Base-by-base conservation (phyloP, 2,888 invertebrate species). In the Cactoblastis cactorum region DNA sequence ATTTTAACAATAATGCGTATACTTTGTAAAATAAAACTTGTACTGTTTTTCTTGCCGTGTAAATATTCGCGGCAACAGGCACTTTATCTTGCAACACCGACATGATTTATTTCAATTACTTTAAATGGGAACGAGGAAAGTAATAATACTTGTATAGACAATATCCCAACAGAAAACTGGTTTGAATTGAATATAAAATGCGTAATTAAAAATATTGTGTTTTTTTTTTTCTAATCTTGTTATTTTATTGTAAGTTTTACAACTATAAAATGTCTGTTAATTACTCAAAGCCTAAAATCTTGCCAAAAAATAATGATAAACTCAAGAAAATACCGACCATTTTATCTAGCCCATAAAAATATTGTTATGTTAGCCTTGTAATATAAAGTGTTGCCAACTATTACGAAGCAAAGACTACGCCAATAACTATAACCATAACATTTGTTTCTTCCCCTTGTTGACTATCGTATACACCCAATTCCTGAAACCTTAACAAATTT, bases 391-490 rank as follows among this genome's bases (percentile, higher is more conserved):
- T 78, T 76, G 69, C 69, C 72, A 77, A 71, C 73, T 74, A 79
- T 77, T 72, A 73, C 72, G 59, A 75, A 70, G 66, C 67, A 65
- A 69, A 73, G 74, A 74, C 76, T 72, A 74, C 65, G 61, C 65
- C 73, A 75, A 82, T 83, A 81, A 81, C 80, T 74, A 76, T 85
- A 83, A 83, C 77, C 72, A 72, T 86, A 80, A 83, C 76, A 72
- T 77, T 80, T 76, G 72, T 77, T 77, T 77, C 62, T 60, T 65
- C 65, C 67, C 54, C 67, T 72, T 71, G 71, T 74, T 74, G 72
- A 76, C 73, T 67, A 66, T 69, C 61, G 64, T 57, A n/a, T n/a
- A 59, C 65, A 71, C 74, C 67, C 72, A 76, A 77, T 80, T 72
- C 67, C 66, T 60, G 62, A 56, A 63, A 55, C 57, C 57, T 52